Conservation (phyloP, 2,797 vertebrate genomes). For the Gouania willdenowi region DNA sequence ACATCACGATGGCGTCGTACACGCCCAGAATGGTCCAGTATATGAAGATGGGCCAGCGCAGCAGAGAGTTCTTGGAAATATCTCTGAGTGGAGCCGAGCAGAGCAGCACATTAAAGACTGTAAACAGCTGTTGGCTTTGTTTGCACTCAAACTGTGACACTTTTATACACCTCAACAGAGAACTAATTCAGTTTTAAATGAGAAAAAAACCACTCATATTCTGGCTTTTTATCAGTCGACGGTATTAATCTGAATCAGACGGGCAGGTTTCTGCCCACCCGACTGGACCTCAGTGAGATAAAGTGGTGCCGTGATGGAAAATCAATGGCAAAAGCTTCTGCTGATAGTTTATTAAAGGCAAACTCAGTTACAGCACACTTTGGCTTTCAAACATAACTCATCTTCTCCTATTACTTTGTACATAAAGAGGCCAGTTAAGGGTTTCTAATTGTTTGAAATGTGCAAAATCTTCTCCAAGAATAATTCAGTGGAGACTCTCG, state of each 20-base stretch:
- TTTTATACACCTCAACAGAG: too few species aligned
- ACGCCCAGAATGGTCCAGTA: constrained; percentile 95
- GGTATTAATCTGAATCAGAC: too few species aligned
- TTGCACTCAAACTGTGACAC: too few species aligned
- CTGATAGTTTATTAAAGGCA: background rate
- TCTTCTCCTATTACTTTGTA: background rate
- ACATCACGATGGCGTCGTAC: constrained; percentile 93
- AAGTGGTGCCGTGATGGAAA: background rate
- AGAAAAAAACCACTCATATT: too few species aligned
- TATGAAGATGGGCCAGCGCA: constrained; percentile 88
- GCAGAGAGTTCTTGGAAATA: constrained; percentile 90
- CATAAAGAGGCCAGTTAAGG: background rate
- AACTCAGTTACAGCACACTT: background rate
- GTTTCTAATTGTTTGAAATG: background rate
- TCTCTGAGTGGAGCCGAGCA: too few species aligned
- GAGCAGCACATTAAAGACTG: too few species aligned
- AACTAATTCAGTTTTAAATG: too few species aligned
- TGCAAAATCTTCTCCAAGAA: too few species aligned
- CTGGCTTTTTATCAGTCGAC: too few species aligned
- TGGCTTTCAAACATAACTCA: background rate
- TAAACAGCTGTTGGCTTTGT: too few species aligned
- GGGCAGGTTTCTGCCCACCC: background rate
- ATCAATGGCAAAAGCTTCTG: constrained; percentile 1
- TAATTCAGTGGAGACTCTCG: too few species aligned
- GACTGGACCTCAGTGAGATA: background rate